Evolutionary conservation across 2,888 invertebrate genomes (phyloP).

Genomic region (Acanthosoma haemorrhoidale): DNA sequence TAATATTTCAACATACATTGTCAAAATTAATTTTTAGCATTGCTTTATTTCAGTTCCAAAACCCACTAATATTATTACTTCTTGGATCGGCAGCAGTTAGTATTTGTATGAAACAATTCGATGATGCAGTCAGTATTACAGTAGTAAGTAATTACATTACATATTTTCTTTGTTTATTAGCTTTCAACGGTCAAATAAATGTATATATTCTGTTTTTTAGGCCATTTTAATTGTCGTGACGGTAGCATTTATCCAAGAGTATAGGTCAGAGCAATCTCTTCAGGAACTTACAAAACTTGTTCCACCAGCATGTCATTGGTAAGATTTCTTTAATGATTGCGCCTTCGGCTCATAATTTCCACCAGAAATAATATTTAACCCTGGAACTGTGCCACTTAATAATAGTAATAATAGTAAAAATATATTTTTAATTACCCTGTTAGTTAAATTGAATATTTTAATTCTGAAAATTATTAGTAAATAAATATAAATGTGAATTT

Average conservation of each 20-base stretch:
- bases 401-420: too few species aligned
- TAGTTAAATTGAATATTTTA: too few species aligned
- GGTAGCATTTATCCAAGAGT: conserved; percentile 98
- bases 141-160: conserved; percentile 64
- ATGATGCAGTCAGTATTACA: conserved; percentile 98
- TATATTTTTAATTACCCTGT: too few species aligned
- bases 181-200: not conserved
- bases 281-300: conserved; percentile 95
- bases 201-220: conserved; percentile 44
- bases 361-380: too few species aligned
- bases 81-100: conserved; percentile 92
- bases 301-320: conserved; percentile 93
- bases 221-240: conserved; percentile 90
- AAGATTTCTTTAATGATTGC: conserved; percentile 45
- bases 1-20: too few species aligned
- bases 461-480: too few species aligned
- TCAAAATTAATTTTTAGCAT: too few species aligned
- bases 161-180: not conserved
- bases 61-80: conserved; percentile 90
- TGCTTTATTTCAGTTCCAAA: conserved; percentile 83
- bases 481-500: too few species aligned
- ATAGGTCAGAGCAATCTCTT: conserved; percentile 95
- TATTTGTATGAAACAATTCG: conserved; percentile 91
- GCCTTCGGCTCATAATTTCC: too few species aligned
- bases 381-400: too few species aligned